These are phyloP conservation scores for Thomomys bottae DNA, from an alignment of 2,113 vertebrate genomes.

Conservation along the genomic window DNA sequence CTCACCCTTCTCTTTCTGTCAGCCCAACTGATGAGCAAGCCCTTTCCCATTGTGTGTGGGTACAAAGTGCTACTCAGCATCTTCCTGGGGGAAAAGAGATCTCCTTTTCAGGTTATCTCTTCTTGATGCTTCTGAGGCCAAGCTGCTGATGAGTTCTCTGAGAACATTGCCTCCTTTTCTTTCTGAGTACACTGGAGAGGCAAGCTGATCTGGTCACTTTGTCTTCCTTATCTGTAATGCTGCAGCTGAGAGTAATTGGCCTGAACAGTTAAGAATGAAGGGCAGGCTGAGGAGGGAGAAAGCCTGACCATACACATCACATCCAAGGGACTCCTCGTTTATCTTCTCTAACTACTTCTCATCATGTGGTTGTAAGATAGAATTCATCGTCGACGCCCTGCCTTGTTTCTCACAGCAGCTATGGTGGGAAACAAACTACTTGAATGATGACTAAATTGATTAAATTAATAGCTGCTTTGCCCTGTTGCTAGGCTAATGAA, in stretches of 20 bases:
- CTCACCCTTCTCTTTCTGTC: not conserved
- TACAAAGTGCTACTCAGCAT: not conserved
- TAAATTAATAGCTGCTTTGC: not conserved
- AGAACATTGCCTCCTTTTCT: not conserved
- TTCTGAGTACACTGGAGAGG: not conserved
- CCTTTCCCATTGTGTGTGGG: not conserved
- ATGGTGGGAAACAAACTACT: not conserved
- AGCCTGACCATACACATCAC: not conserved
- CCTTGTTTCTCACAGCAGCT: not conserved
- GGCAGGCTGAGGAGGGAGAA: not conserved
- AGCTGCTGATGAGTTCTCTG: not conserved
- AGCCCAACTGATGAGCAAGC: not conserved
- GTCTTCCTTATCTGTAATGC: conserved; percentile 46
- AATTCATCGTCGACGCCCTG: not conserved
- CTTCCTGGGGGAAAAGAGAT: not conserved
- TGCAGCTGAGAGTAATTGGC: not conserved
- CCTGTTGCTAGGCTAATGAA: not conserved
- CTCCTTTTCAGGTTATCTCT: not conserved
- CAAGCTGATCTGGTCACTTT: not conserved
- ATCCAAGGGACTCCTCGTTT: accelerated
- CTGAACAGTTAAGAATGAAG: conserved; percentile 24
- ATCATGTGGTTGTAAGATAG: not conserved
- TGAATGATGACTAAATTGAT: not conserved
- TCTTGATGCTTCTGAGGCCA: not conserved
- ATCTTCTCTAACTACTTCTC: not conserved